These are phyloP conservation scores for Limnephilus rhombicus DNA, from an alignment of 2,888 invertebrate species.

Conservation along the genomic window DNA sequence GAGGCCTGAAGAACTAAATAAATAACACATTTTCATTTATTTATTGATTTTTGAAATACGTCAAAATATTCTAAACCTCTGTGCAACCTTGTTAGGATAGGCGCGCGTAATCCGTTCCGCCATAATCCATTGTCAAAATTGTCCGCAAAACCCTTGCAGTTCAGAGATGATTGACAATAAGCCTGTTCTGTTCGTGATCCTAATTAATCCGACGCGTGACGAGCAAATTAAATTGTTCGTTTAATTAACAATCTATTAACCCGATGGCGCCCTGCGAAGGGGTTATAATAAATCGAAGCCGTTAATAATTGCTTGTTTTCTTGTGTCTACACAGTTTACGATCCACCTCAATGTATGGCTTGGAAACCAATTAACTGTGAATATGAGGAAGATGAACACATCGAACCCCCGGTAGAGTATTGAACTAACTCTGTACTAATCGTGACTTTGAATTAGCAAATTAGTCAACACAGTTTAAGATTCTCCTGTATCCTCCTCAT, in stretches of 20 bases:
- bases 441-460: neutral
- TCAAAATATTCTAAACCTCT: neutral
- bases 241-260: slow-evolving; percentile 8
- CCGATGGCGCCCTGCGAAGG: neutral
- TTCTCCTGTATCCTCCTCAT: neutral
- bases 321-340: slow-evolving; percentile 38
- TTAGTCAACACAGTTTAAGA: neutral
- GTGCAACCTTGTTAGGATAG: neutral
- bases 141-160: neutral
- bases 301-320: slow-evolving; percentile 32
- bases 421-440: neutral
- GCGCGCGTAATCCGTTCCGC: neutral
- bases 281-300: slow-evolving; percentile 16
- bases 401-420: neutral
- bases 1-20: neutral
- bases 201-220: neutral
- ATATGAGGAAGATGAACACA: neutral
- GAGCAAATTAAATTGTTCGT: slow-evolving; percentile 8
- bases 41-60: neutral
- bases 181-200: neutral
- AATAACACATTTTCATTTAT: neutral
- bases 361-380: slow-evolving; percentile 11
- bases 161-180: neutral
- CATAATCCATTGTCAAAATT: neutral
- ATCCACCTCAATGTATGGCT: slow-evolving; percentile 4